Evolutionary conservation across 2,888 invertebrate species (phyloP), one percentile per base, ranked within the genome.

Genomic region (Melanophora roralis): DNA sequence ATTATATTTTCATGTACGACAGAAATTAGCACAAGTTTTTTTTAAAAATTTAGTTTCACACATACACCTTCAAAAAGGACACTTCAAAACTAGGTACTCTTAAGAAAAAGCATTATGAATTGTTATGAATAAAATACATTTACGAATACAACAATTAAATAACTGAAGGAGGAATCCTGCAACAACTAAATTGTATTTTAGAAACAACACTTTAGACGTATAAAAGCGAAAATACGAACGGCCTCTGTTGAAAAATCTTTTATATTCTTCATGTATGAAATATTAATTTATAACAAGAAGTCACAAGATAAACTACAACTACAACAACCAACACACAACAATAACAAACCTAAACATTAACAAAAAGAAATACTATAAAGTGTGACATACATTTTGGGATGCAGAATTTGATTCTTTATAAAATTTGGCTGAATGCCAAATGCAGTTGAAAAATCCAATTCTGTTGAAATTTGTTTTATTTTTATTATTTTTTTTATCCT

Each of bases 341-440:
- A n/a, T n/a, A 4, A 4, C 32, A 53, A 27, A 65, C 16, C 14
- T 43, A 34, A n/a, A n/a, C n/a, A n/a, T n/a, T n/a, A n/a, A n/a
- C n/a, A n/a, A 14, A 34, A 36, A 12, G 36, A 45, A 14, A 9
- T 45, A 8, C 5, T 45, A 67, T 53, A 53, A 32, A 53, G 36
- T 51, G 9, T 51, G 40, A 9, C 12, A 47, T 47, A 12, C 1
- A 21, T 21, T 53, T 62, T 32, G 36, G 12, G 9, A 32, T 59
- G 32, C 4, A 32, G 19, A 60, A 40, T 23, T 55, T 36, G 11
- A 11, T 38, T 23, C 9, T 16, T 45, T 9, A 51, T 3, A 71
- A 53, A 23, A 67, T 45, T 79, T 79, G 75, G 79, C 71, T 60
- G 43, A 16, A 57, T 27, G 79, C 75, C 79, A 79, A 79, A 75